These are phyloP conservation scores for Cichlasoma orientale DNA, from an alignment of 2,797 vertebrate species.

Conservation along the genomic window DNA sequence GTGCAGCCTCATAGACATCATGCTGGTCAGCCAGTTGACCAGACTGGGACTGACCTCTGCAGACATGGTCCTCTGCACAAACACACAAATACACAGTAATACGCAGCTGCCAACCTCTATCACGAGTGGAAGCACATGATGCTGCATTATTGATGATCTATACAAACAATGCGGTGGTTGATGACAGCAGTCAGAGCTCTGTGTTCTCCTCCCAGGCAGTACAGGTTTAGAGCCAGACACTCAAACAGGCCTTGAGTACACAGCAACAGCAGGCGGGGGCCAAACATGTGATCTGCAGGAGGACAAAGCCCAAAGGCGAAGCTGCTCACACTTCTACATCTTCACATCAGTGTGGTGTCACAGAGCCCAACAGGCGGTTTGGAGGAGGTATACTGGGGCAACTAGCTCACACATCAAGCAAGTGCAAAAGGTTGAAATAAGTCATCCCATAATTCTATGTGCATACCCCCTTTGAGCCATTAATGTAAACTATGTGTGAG, in stretches of 20 bases:
- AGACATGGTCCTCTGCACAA: constrained; percentile 84
- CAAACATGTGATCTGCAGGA: constrained; percentile 82
- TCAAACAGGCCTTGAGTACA: constrained; percentile 90
- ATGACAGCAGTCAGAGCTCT: constrained; percentile 85
- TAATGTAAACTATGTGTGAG: background rate
- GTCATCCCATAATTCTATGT: background rate
- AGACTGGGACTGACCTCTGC: constrained; percentile 87
- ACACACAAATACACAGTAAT: constrained; percentile 12
- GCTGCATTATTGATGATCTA: background rate
- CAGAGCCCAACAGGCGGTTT: background rate
- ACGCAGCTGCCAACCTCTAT: background rate
- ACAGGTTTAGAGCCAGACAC: constrained; percentile 89
- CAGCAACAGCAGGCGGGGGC: constrained; percentile 84
- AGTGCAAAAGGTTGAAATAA: background rate
- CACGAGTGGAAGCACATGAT: background rate
- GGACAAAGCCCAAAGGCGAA: background rate
- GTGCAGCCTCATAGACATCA: constrained; percentile 88
- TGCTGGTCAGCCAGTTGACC: constrained; percentile 89
- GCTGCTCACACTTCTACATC: background rate
- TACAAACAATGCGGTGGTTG: constrained; percentile 88
- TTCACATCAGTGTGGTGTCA: background rate
- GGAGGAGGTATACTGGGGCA: fast-evolving
- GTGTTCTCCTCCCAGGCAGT: constrained; percentile 86
- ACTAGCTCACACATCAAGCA: background rate
- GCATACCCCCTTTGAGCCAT: too few relatives aligned